These are phyloP conservation scores for Merluccius polli DNA, from an alignment of 2,797 vertebrate genomes.

Conservation along the genomic window DNA sequence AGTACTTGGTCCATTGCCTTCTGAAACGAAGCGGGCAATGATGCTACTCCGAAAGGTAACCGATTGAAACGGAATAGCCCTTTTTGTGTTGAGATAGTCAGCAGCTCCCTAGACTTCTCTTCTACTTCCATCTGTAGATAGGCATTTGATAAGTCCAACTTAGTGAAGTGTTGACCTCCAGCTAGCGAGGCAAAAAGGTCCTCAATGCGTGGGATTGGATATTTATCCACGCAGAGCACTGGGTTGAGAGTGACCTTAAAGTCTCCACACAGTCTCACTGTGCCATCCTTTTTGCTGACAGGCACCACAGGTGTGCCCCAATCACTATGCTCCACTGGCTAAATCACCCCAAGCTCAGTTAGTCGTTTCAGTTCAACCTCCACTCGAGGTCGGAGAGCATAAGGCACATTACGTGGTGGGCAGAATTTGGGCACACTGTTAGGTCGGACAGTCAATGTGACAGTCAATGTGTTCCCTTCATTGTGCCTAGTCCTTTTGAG, in stretches of 20 bases:
- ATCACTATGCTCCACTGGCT: constrained; percentile 4
- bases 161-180: no score
- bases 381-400: neutral
- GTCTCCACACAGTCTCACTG: neutral
- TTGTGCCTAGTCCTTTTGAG: neutral
- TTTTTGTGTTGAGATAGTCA: constrained; percentile 2
- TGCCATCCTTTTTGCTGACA: constrained; percentile 13
- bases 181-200: no score
- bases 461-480: constrained; percentile 2
- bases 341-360: no score
- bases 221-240: constrained; percentile 9
- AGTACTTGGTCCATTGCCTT: constrained; percentile 14
- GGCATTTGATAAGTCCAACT: constrained; percentile 2
- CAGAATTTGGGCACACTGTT: constrained; percentile 11
- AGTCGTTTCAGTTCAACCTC: neutral
- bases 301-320: constrained; percentile 17
- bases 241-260: constrained; percentile 18
- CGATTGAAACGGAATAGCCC: neutral
- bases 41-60: constrained; percentile 1
- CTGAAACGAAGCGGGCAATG: neutral
- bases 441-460: constrained; percentile 4
- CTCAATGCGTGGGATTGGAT: constrained; percentile 2
- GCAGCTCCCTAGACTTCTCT: neutral
- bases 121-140: constrained; percentile 12
- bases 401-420: neutral